Conservation (phyloP, 1,140 invertebrate species). For the Acromyrmex echinatior region DNA sequence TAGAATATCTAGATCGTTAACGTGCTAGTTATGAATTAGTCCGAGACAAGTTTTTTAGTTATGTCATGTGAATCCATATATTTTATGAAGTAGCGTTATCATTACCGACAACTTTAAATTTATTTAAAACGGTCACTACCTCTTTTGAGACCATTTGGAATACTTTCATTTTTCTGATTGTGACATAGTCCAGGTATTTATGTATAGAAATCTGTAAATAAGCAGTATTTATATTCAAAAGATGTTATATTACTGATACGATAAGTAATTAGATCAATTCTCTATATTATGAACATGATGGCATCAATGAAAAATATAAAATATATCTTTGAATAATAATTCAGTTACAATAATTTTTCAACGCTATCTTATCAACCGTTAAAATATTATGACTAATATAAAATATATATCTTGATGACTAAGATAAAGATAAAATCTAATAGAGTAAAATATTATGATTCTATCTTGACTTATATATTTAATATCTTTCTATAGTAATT, state of each 20-base stretch:
- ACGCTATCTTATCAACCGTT: not conserved
- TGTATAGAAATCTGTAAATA: constrained; percentile 10
- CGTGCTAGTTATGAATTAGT: not conserved
- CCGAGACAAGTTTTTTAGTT: not conserved
- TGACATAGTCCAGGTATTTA: constrained; percentile 15
- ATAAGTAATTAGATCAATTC: constrained; percentile 29
- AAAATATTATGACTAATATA: not conserved
- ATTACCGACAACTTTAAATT: not conserved
- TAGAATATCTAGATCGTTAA: constrained; percentile 23
- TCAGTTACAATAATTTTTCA: not conserved
- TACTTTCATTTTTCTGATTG: not conserved
- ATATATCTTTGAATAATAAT: not conserved
- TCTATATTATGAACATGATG: not conserved
- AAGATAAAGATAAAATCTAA: no score
- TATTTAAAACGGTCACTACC: not conserved
- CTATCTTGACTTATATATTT: not conserved
- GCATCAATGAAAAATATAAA: constrained; percentile 13
- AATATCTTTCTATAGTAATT: not conserved
- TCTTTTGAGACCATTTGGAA: not conserved
- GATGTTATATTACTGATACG: not conserved
- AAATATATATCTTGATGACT: no score
- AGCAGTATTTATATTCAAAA: not conserved
- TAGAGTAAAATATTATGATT: not conserved
- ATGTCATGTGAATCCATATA: not conserved
- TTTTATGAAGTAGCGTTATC: not conserved